phyloP scores from a whole-genome alignment of 1,140 invertebrate genomes.

The Telenomus remus region DNA sequence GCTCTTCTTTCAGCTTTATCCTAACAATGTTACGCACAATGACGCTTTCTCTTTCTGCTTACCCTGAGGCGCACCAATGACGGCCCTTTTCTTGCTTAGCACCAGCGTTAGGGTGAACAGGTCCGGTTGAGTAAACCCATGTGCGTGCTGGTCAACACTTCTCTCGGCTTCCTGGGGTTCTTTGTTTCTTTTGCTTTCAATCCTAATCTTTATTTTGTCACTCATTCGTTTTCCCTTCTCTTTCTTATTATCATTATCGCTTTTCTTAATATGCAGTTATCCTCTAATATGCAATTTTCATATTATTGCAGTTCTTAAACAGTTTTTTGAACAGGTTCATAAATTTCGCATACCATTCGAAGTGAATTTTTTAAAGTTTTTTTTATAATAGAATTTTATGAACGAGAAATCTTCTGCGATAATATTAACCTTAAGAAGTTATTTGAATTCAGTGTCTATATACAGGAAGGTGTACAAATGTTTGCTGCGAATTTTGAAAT shows the following conservation, averaged over 20 bases:
- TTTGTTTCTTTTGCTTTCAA: background rate
- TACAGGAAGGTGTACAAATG: constrained; percentile 2
- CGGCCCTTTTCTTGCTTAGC: constrained; percentile 46
- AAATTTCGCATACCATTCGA: too few species aligned
- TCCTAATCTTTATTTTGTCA: background rate
- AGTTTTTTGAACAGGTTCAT: too few species aligned
- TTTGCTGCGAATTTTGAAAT: constrained; percentile 4
- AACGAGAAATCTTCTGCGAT: background rate
- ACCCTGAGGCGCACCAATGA: constrained; percentile 15
- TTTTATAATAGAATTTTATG: too few species aligned
- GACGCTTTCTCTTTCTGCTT: constrained; percentile 19
- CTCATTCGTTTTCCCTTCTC: constrained; percentile 1
- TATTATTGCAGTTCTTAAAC: too few species aligned
- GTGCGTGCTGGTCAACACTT: constrained; percentile 52
- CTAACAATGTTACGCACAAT: constrained; percentile 15
- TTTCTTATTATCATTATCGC: background rate
- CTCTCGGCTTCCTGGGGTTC: constrained; percentile 33
- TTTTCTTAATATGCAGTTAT: too few species aligned
- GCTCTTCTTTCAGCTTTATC: constrained; percentile 9
- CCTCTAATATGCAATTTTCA: too few species aligned
- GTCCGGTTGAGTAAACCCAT: constrained; percentile 54
- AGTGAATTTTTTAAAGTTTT: too few species aligned
- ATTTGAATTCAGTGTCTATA: too few species aligned
- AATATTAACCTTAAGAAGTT: background rate
- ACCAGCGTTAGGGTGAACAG: constrained; percentile 47